These are phyloP conservation scores for Aphelocoma californica DNA, from an alignment of 2,797 vertebrate species.

Conservation along the genomic window DNA sequence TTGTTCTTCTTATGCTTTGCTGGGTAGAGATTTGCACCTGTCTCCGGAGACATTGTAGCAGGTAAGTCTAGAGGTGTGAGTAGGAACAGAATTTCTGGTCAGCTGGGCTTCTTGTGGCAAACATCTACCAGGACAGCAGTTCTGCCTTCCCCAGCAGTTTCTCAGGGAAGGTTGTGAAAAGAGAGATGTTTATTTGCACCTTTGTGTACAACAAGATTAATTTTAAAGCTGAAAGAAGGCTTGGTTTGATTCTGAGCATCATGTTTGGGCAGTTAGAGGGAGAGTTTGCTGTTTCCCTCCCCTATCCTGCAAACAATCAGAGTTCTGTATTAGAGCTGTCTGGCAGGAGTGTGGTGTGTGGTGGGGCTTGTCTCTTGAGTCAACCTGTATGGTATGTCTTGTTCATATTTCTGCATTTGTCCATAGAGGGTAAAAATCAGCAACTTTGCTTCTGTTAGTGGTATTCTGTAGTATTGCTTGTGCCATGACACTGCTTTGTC, in stretches of 20 bases:
- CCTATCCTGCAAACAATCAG: neutral
- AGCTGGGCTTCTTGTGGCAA: neutral
- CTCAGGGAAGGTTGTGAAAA: neutral
- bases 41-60: neutral
- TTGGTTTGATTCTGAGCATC: neutral
- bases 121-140: neutral
- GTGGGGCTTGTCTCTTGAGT: neutral
- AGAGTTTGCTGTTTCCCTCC: neutral
- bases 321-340: neutral
- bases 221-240: neutral
- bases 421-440: neutral
- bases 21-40: slow-evolving; percentile 53
- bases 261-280: neutral
- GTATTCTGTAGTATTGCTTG: neutral
- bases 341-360: neutral
- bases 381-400: neutral
- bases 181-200: neutral
- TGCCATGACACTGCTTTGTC: rapidly evolving
- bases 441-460: neutral
- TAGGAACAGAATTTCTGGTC: slow-evolving; percentile 1
- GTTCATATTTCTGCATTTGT: neutral
- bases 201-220: neutral
- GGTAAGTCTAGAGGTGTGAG: slow-evolving; percentile 43
- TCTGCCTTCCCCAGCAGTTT: neutral
- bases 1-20: slow-evolving; percentile 30